Evolutionary conservation across 2,888 invertebrate genomes (phyloP).

Genomic region (Taenaris catops): DNA sequence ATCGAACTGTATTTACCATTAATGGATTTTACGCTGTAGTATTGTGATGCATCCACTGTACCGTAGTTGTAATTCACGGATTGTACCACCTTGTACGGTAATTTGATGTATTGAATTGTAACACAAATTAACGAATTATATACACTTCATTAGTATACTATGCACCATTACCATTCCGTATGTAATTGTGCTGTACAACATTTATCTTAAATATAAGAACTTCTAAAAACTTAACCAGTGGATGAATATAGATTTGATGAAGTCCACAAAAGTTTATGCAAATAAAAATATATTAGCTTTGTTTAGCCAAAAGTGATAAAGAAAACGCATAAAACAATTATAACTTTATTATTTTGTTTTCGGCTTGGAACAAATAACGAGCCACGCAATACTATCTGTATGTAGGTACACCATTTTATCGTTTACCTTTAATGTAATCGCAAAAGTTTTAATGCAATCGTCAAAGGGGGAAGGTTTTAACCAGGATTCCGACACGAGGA

Average conservation of each 20-base stretch:
- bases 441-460: conserved; percentile 25
- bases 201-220: background rate
- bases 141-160: too few relatives aligned
- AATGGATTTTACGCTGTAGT: too few relatives aligned
- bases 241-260: background rate
- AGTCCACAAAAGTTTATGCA: background rate
- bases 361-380: conserved; percentile 3
- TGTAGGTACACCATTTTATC: conserved; percentile 4
- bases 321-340: background rate
- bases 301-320: too few relatives aligned
- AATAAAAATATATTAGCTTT: background rate
- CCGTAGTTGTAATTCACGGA: too few relatives aligned
- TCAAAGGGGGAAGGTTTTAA: conserved; percentile 3
- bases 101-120: too few relatives aligned
- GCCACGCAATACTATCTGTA: background rate
- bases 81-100: too few relatives aligned
- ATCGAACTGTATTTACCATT: too few relatives aligned
- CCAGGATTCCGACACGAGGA: too few relatives aligned
- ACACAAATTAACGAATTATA: too few relatives aligned
- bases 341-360: conserved; percentile 2
- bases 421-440: conserved; percentile 11
- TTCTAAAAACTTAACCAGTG: background rate
- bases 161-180: too few relatives aligned
- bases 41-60: too few relatives aligned
- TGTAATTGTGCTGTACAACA: too few relatives aligned